These are phyloP conservation scores for Idaea dimidiata DNA, from an alignment of 2,888 invertebrate species.

Conservation along the genomic window DNA sequence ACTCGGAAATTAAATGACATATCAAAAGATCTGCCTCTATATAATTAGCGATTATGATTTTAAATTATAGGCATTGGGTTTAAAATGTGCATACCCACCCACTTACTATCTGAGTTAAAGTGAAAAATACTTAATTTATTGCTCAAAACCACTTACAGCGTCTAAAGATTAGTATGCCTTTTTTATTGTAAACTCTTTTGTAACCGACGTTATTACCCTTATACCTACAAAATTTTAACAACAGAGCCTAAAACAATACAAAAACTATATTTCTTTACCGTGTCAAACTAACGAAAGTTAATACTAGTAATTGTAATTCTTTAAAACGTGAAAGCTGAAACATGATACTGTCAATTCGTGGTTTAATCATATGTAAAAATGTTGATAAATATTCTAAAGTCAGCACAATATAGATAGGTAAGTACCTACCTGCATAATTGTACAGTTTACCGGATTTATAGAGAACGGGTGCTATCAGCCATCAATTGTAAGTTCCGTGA, in stretches of 20 bases:
- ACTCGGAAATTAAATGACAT: conserved; percentile 64
- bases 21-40: conserved; percentile 45
- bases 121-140: too few species aligned
- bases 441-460: conserved; percentile 22
- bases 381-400: neutral
- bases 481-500: conserved; percentile 18
- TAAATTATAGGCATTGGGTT: neutral
- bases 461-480: conserved; percentile 25
- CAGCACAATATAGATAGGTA: conserved; percentile 15
- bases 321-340: neutral
- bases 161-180: too few species aligned
- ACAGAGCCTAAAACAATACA: neutral
- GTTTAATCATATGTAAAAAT: neutral
- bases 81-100: too few species aligned
- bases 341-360: neutral
- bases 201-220: too few species aligned
- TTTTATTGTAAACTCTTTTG: too few species aligned
- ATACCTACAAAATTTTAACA: neutral
- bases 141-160: too few species aligned
- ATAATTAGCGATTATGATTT: neutral
- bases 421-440: conserved; percentile 8
- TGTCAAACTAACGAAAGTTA: neutral
- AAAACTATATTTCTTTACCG: too few species aligned
- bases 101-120: too few species aligned
- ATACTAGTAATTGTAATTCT: neutral